These are phyloP conservation scores for Sebastes schlegelii DNA, from an alignment of 2,113 vertebrate genomes.

Conservation along the genomic window DNA sequence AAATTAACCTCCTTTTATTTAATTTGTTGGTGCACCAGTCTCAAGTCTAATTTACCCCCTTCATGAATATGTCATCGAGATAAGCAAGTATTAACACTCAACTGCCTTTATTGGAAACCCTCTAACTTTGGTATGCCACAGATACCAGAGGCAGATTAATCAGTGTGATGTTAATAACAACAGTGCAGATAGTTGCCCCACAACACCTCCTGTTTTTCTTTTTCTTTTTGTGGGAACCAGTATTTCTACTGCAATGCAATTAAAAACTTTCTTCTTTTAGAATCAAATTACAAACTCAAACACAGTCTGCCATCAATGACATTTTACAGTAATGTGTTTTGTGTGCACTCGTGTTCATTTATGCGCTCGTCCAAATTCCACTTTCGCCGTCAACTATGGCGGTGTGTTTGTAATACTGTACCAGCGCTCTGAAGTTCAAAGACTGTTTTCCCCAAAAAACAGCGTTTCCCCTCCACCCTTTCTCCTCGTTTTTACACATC, in stretches of 20 bases:
- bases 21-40: no score
- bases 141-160: conserved; percentile 7
- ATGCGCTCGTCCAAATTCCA: conserved; percentile 41
- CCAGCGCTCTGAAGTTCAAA: conserved; percentile 52
- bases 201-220: conserved; percentile 34
- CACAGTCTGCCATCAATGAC: conserved; percentile 11
- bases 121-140: not conserved
- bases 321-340: conserved; percentile 1
- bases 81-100: conserved; percentile 30
- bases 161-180: conserved; percentile 8
- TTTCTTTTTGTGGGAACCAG: conserved; percentile 13
- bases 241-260: not conserved
- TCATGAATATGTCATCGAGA: not conserved
- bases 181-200: conserved; percentile 2
- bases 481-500: conserved; percentile 65
- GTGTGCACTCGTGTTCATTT: not conserved
- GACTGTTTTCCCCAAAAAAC: conserved; percentile 54
- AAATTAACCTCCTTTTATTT: no score
- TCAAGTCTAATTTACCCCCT: no score
- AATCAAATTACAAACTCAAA: conserved; percentile 20
- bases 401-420: conserved; percentile 31
- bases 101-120: not conserved
- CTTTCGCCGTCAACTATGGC: conserved; percentile 29
- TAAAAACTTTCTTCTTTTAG: not conserved
- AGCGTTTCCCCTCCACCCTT: conserved; percentile 48